Percentiles rank a stretch among this genome's conserved stretches.
These are phyloP conservation scores for Chloropsis hardwickii DNA, from an alignment of 2,113 vertebrate genomes.

Conservation along the genomic window DNA sequence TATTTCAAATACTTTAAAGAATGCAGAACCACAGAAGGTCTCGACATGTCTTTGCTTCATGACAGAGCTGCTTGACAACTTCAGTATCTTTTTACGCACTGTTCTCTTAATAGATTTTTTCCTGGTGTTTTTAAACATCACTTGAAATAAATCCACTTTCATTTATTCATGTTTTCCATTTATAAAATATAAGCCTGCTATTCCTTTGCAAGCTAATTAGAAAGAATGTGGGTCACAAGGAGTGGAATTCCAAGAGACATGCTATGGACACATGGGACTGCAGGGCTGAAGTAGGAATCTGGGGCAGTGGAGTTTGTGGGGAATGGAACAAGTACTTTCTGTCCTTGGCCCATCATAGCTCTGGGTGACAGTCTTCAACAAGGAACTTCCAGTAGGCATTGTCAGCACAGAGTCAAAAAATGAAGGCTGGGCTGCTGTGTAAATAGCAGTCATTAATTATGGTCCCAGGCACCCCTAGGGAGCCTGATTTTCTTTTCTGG, in stretches of 20 bases:
- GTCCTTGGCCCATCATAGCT: background rate
- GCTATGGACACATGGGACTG: background rate
- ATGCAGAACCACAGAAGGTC: conserved; percentile 37
- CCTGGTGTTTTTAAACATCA: background rate
- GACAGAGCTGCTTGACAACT: background rate
- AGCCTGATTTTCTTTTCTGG: background rate
- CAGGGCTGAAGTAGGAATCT: background rate
- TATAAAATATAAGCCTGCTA: background rate
- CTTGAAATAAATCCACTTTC: background rate
- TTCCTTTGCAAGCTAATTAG: background rate
- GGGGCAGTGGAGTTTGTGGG: background rate
- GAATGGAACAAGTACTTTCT: background rate
- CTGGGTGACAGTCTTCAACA: background rate
- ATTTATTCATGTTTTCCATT: background rate
- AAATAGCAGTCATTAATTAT: background rate
- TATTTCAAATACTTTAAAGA: conserved; percentile 17
- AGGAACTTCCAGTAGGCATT: background rate
- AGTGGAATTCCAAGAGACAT: background rate
- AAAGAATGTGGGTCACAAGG: background rate
- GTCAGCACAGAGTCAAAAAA: background rate
- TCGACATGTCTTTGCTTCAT: background rate
- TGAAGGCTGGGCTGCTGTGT: background rate
- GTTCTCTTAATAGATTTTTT: background rate
- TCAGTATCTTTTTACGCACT: background rate
- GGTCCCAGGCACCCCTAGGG: background rate